Base-by-base conservation (phyloP, 2,888 invertebrate species). In the Lithophane leautieri region DNA sequence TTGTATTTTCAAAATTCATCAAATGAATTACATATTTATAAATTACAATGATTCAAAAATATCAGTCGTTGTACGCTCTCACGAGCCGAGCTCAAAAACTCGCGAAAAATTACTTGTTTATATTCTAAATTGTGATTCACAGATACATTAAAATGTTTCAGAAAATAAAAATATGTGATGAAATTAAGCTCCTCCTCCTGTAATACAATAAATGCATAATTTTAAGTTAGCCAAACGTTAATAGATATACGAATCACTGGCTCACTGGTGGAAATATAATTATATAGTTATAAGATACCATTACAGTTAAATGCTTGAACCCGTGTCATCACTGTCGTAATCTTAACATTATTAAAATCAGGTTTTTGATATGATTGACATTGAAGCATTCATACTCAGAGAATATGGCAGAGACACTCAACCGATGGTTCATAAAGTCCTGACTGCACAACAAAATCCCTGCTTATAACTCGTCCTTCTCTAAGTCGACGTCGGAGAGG, bases 401-500 rank as follows among this genome's bases (percentile, higher is more conserved):
- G n/a, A 68, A 70, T 82, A 70, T 78, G 66, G 28, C 58, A 68
- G 82, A 77, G 28, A 72, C 82, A 79, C 78, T 78, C 74, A 79
- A 76, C 73, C 75, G 40, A 73, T 69, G 62, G 70, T 70, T 68
- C n/a, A 69, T 56, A 71, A 58, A 82, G 83, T 84, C 70, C 70
- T 65, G 19, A 28, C 16, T 52, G 28, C 60, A 50, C 68, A 58
- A 58, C 62, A 56, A 11, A 58, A 58, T 12, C 62, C 66, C 70
- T 72, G 74, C 71, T 97, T 97, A 98, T 93, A 98, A 95, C 93
- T 98, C 98, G 86, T 98, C 98, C 92, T 98, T 98, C 83, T 98
- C 98, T 62, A 99, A 96, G 85, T 98, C 98, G 40, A 99, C 97
- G 93, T 99, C 99, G 50, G 98, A 99, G 72, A 99, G 97, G 96